A percentile compares a stretch with the other conserved stretches of the same genome.
These are phyloP conservation scores for Acleris sparsana DNA, from an alignment of 2,888 invertebrate species.

Conservation along the genomic window DNA sequence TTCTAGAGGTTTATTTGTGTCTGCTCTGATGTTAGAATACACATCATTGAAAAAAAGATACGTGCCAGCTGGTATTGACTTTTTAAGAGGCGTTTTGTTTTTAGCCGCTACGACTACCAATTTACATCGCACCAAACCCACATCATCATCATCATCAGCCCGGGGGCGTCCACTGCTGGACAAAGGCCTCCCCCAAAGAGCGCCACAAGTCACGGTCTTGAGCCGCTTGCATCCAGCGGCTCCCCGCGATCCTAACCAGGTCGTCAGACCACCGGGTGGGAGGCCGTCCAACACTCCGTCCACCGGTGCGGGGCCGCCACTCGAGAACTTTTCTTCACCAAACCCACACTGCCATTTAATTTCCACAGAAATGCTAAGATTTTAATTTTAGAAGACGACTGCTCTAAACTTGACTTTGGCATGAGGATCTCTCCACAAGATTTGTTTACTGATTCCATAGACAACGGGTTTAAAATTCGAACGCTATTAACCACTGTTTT, in stretches of 20 bases:
- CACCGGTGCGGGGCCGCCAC: too few species aligned
- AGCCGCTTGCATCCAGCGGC: too few species aligned
- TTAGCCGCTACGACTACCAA: conserved; percentile 86
- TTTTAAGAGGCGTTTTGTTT: conserved; percentile 89
- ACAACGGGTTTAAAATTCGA: conserved; percentile 86
- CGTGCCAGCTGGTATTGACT: conserved; percentile 91
- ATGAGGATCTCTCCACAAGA: conserved; percentile 82
- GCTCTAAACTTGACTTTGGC: conserved; percentile 60
- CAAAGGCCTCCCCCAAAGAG: too few species aligned
- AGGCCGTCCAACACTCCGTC: too few species aligned
- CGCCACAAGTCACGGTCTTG: too few species aligned
- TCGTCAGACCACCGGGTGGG: too few species aligned
- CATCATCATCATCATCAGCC: too few species aligned
- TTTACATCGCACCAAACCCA: conserved; percentile 84
- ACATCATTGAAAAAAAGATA: conserved; percentile 90
- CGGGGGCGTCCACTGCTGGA: too few species aligned
- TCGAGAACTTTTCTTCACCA: too few species aligned
- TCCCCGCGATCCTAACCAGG: too few species aligned
- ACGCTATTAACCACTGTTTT: conserved; percentile 81
- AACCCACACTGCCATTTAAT: conserved; percentile 89
- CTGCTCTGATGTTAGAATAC: conserved; percentile 90
- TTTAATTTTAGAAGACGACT: conserved; percentile 83
- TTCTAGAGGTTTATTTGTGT: conserved; percentile 90
- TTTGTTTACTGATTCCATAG: conserved; percentile 77
- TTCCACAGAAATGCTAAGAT: conserved; percentile 79